These are phyloP conservation scores for Notolepis coatsorum DNA, from an alignment of 2,797 vertebrate species.

Conservation along the genomic window DNA sequence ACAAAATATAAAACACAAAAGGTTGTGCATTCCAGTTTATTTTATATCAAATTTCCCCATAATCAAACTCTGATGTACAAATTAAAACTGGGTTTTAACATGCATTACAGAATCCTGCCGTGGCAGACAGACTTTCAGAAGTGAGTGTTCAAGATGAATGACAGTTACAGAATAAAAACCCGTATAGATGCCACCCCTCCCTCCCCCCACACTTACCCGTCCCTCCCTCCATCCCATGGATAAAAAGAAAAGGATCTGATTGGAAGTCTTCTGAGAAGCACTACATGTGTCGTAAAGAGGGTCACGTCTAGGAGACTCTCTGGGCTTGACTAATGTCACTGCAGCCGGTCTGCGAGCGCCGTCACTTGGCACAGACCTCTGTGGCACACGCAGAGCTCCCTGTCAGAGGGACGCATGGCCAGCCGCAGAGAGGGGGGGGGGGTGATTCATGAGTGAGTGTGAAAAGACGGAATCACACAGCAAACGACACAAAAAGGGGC, in stretches of 20 bases:
- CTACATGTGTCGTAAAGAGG: conserved; percentile 50
- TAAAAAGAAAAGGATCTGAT: conserved; percentile 68
- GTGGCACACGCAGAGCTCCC: conserved; percentile 47
- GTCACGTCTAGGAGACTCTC: conserved; percentile 30
- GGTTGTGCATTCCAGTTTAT: conserved; percentile 89
- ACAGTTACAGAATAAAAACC: conserved; percentile 79
- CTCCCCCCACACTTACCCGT: conserved; percentile 43
- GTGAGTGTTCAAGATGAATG: conserved; percentile 71
- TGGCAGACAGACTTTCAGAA: conserved; percentile 61
- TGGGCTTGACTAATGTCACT: conserved; percentile 29
- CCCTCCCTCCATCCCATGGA: conserved; percentile 63
- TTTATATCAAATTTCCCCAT: conserved; percentile 88
- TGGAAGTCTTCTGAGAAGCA: conserved; percentile 34
- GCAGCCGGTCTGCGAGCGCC: conserved; percentile 14
- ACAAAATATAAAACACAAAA: conserved; percentile 60
- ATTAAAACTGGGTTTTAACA: conserved; percentile 86
- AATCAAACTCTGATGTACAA: conserved; percentile 89
- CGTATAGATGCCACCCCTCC: conserved; percentile 60
- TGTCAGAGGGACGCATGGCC: conserved; percentile 31
- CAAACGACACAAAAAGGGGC: conserved; percentile 47
- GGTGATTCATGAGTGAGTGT: conserved; percentile 53
- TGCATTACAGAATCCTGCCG: conserved; percentile 81
- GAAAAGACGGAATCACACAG: conserved; percentile 53
- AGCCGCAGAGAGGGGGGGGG: conserved; percentile 32
- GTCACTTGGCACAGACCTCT: conserved; percentile 56